Conservation (phyloP, 2,797 vertebrate genomes). For the Morus bassanus region DNA sequence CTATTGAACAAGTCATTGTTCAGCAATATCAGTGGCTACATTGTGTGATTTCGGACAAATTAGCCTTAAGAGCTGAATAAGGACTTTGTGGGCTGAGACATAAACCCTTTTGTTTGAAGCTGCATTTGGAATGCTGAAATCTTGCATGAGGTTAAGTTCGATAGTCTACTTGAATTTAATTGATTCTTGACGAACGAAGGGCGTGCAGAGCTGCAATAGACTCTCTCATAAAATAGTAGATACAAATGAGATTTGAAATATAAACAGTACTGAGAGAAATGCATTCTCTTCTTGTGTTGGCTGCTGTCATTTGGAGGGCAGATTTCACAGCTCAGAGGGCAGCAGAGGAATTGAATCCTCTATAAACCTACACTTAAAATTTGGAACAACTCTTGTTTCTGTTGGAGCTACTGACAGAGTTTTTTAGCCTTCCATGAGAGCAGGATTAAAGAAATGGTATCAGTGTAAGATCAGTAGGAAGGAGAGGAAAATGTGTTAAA, state of each 20-base stretch:
- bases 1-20: constrained; percentile 72
- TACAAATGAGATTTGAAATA: constrained; percentile 41
- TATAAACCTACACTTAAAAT: constrained; percentile 30
- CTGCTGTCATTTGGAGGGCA: neutral
- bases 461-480: neutral
- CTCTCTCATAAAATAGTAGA: constrained; percentile 13
- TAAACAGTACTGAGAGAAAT: constrained; percentile 33
- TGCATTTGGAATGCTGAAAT: constrained; percentile 71
- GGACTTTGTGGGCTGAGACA: constrained; percentile 72
- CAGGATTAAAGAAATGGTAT: neutral
- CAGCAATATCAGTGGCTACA: constrained; percentile 71
- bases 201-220: constrained; percentile 35
- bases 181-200: constrained; percentile 58
- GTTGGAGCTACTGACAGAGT: constrained; percentile 18
- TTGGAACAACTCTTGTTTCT: constrained; percentile 30
- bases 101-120: constrained; percentile 72
- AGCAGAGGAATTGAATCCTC: constrained; percentile 26
- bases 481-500: neutral
- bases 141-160: constrained; percentile 70
- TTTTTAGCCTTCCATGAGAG: neutral
- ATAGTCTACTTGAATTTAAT: constrained; percentile 65
- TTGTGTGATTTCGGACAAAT: constrained; percentile 77
- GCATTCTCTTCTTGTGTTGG: constrained; percentile 4
- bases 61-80: constrained; percentile 76
- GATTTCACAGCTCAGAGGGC: constrained; percentile 8